Percentiles rank a stretch among this genome's conserved stretches.
Evolutionary conservation across 2,888 invertebrate genomes (phyloP).

Genomic region (Pristionchus entomophagus): DNA sequence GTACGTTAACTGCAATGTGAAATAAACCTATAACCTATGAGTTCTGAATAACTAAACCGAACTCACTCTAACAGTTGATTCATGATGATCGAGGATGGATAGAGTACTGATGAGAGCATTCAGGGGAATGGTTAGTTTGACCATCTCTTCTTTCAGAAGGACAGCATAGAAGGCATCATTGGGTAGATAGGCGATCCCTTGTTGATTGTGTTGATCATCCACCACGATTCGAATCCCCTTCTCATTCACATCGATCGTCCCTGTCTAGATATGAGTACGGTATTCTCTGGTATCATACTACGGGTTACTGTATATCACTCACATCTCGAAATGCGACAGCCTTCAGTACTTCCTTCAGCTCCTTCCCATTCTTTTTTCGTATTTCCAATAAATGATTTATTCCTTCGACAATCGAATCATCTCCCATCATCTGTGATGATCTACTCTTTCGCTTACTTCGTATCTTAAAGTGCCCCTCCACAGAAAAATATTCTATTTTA

Average conservation of each 20-base stretch:
- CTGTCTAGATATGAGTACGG: constrained; percentile 31
- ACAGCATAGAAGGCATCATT: constrained; percentile 14
- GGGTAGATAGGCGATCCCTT: constrained; percentile 36
- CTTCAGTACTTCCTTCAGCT: constrained; percentile 38
- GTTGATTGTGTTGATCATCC: constrained; percentile 45
- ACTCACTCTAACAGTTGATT: not conserved
- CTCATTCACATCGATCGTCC: constrained; percentile 17
- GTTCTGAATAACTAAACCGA: not conserved
- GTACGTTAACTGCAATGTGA: constrained; percentile 7
- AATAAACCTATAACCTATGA: not conserved
- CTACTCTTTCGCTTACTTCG: not conserved
- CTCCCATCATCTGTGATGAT: constrained; percentile 45
- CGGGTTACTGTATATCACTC: too few species aligned
- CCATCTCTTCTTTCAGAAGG: not conserved
- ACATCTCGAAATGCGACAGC: constrained; percentile 48
- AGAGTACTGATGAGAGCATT: constrained; percentile 34
- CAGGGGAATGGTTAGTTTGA: not conserved
- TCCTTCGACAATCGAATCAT: constrained; percentile 45
- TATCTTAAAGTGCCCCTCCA: too few species aligned
- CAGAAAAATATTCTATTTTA: too few species aligned
- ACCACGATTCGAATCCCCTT: constrained; percentile 41
- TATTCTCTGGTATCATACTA: too few species aligned
- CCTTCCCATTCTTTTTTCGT: constrained; percentile 43
- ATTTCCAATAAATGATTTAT: constrained; percentile 17
- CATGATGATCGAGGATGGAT: constrained; percentile 42